These are phyloP conservation scores for Sebastes kiyomatsui DNA, from an alignment of 2,797 vertebrate genomes.

Conservation along the genomic window DNA sequence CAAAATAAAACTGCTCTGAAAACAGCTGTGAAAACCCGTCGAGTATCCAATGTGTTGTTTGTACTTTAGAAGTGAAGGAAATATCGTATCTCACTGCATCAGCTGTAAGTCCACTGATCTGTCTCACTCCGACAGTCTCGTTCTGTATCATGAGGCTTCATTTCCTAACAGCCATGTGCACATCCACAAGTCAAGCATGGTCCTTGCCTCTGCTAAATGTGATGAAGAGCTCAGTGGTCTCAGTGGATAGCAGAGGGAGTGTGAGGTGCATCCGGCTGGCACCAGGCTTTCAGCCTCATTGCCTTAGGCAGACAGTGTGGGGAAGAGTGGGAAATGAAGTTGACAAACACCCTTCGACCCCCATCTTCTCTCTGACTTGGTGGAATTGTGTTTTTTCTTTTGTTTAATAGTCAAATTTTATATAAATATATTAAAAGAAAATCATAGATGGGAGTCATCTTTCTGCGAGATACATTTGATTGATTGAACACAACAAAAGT, in stretches of 20 bases:
- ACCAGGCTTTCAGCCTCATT: conserved; percentile 30
- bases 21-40: not conserved
- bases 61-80: not conserved
- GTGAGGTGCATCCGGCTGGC: conserved; percentile 25
- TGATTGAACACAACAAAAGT: conserved; percentile 48
- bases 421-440: not conserved
- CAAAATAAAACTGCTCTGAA: not conserved
- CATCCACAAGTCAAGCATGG: conserved; percentile 32
- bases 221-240: conserved; percentile 51
- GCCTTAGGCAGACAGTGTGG: conserved; percentile 12
- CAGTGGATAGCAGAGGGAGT: conserved; percentile 20
- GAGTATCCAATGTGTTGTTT: not conserved
- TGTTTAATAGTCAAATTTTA: not conserved
- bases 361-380: not conserved
- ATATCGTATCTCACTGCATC: not conserved
- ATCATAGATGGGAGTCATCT: not conserved
- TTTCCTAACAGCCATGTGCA: conserved; percentile 13
- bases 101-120: not conserved
- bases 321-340: not conserved
- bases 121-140: conserved; percentile 15
- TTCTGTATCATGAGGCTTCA: conserved; percentile 16
- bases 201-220: conserved; percentile 46
- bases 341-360: not conserved
- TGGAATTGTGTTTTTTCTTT: conserved; percentile 17
- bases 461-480: conserved; percentile 18